Evolutionary conservation across 2,888 invertebrate species (phyloP), one percentile per base, ranked within the genome.

Genomic region (Chironomus riparius): DNA sequence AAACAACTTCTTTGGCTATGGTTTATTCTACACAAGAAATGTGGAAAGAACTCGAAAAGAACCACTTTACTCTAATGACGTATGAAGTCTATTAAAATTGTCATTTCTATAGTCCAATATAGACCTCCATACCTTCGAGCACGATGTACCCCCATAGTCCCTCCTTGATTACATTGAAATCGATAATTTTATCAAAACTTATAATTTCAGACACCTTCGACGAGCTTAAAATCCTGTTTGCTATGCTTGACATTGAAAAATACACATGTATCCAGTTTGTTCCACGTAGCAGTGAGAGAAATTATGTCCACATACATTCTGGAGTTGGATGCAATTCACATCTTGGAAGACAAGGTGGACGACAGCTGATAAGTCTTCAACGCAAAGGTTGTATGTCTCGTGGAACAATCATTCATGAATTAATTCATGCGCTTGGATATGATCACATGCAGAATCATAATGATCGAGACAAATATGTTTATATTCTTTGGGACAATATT

Each of bases 361-460:
- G 47, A 12, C 72, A 73, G 47, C 21, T 13, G 3, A 10, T 73
- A 2, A 38, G 62, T 13, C 18, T 73, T 10, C 1, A 61, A 12
- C 61, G 48, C 5, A 73, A 47, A 4, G 72, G 72, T 10, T 73
- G 72, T 10, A 5, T 73, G 13, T 62, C 18, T 2, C 18, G 56
- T 4, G 72, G 72, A 12, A 62, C 15, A 13, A 61, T 71, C 10
- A 21, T 69, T 12, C 61, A 72, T n/a, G 21, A 21, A 7, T 7
- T 65, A 3, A 65, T 65, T 65, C 65, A 65, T 21, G 61, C 72
- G 18, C 38, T 73, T n/a, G 72, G 72, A 6, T 73, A 73, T 18
- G 72, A 73, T 62, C 72, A 73, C 62, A 73, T 73, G 72, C 72
- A 73, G 12, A 28, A 18, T 18, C 72, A 73, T 21, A 12, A 24